Conservation (phyloP, 37 sponge, comb jelly and placozoan species). For the Chondrosia reniformis region DNA sequence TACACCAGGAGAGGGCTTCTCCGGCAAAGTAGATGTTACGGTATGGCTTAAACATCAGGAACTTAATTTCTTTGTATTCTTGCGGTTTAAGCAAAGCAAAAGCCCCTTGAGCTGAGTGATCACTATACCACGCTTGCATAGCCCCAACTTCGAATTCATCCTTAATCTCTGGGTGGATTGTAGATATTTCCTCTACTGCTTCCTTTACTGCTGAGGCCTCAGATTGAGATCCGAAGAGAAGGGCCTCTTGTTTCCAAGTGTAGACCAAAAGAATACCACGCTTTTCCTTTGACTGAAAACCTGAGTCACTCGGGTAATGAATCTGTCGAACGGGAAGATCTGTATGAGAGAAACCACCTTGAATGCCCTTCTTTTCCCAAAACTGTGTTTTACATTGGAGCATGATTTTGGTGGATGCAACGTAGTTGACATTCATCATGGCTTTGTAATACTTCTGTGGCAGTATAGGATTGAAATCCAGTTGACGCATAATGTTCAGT, state of each 20-base stretch:
- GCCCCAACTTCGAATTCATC: background rate
- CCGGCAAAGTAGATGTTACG: slow-evolving; percentile 58
- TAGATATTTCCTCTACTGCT: slow-evolving; percentile 29
- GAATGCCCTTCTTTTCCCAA: slow-evolving; percentile 41
- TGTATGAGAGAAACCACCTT: slow-evolving; percentile 49
- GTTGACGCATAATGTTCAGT: slow-evolving; percentile 25
- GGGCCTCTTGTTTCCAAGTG: slow-evolving; percentile 41
- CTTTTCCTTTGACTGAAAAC: background rate
- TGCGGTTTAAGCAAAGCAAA: slow-evolving; percentile 33
- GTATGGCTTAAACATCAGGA: slow-evolving; percentile 27
- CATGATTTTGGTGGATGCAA: slow-evolving; percentile 44
- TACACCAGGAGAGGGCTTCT: slow-evolving; percentile 50
- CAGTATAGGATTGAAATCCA: slow-evolving; percentile 7
- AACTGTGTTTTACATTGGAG: slow-evolving; percentile 38
- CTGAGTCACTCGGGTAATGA: slow-evolving; percentile 23
- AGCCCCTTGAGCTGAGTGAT: slow-evolving; percentile 41
- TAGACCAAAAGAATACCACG: slow-evolving; percentile 49
- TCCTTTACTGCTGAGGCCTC: slow-evolving; percentile 17
- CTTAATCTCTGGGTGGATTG: slow-evolving; percentile 45
- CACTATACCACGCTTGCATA: slow-evolving; percentile 43
- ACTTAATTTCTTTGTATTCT: background rate
- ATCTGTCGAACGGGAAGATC: slow-evolving; percentile 50
- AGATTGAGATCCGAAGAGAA: slow-evolving; percentile 25
- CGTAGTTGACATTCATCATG: slow-evolving; percentile 10
- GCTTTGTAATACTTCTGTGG: slow-evolving; percentile 1